phyloP scores from a whole-genome alignment of 2,888 invertebrate genomes.

The Drosophila subquinaria region DNA sequence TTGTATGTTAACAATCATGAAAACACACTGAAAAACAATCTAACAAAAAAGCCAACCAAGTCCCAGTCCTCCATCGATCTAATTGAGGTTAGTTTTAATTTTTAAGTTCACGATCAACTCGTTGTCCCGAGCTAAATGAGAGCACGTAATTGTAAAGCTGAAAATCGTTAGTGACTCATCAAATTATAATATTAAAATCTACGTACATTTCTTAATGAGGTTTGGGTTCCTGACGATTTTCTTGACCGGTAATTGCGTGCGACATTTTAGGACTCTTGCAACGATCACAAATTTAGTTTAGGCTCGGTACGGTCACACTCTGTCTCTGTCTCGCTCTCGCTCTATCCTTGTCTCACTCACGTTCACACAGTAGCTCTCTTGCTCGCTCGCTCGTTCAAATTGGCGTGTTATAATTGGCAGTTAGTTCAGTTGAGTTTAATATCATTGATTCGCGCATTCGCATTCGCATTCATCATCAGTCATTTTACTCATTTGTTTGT shows the following conservation, averaged over 20 bases:
- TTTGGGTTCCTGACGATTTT: neutral
- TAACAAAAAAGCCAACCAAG: conserved; percentile 42
- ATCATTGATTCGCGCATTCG: conserved; percentile 56
- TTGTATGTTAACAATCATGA: conserved; percentile 56
- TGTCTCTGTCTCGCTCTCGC: conserved; percentile 16
- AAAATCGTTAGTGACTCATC: conserved; percentile 3
- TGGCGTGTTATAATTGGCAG: conserved; percentile 70
- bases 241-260: conserved; percentile 7
- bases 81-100: conserved; percentile 59
- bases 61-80: conserved; percentile 47
- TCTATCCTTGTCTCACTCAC: conserved; percentile 3
- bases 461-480: conserved; percentile 37
- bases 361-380: conserved; percentile 14
- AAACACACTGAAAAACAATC: conserved; percentile 44
- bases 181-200: no score
- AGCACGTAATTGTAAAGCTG: conserved; percentile 1
- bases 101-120: conserved; percentile 47
- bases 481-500: conserved; percentile 38
- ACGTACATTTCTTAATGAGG: neutral
- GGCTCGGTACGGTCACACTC: conserved; percentile 45
- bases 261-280: neutral
- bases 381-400: conserved; percentile 46
- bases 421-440: conserved; percentile 56
- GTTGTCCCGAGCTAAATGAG: conserved; percentile 15
- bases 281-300: conserved; percentile 28